phyloP scores from a whole-genome alignment of 2,113 vertebrate genomes.

The Hyperoodon ampullatus region DNA sequence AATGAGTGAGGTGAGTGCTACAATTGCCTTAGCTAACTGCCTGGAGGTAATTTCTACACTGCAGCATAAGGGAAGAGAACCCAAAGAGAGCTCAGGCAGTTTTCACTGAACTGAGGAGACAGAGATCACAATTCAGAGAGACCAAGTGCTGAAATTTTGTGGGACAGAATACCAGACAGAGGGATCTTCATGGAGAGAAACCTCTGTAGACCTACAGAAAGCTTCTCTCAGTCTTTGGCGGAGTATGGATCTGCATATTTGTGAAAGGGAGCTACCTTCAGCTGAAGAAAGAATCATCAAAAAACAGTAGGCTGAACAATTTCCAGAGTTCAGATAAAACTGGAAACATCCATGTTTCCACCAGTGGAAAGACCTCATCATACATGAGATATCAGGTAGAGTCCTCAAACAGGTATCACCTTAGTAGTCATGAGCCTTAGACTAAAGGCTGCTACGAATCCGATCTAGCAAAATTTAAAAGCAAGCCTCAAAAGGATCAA shows the following conservation, averaged over 20 bases:
- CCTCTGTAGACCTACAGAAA: not conserved
- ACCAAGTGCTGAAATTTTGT: not conserved
- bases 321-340: not conserved
- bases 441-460: not conserved
- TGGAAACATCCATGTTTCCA: not conserved
- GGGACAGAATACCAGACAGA: not conserved
- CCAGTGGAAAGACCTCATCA: not conserved
- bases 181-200: not conserved
- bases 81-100: not conserved
- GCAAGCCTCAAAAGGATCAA: not conserved
- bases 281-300: not conserved
- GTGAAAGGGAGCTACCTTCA: not conserved
- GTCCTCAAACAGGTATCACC: not conserved
- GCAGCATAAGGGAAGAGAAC: not conserved
- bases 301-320: not conserved
- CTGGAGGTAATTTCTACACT: not conserved
- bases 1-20: not conserved
- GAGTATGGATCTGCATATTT: not conserved
- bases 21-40: not conserved
- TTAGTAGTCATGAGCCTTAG: not conserved
- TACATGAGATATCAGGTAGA: not conserved
- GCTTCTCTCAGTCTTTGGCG: not conserved
- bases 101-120: not conserved
- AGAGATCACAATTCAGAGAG: not conserved
- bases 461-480: not conserved